Conservation (phyloP, 2,888 invertebrate genomes). For the Cephus rjabovi region DNA sequence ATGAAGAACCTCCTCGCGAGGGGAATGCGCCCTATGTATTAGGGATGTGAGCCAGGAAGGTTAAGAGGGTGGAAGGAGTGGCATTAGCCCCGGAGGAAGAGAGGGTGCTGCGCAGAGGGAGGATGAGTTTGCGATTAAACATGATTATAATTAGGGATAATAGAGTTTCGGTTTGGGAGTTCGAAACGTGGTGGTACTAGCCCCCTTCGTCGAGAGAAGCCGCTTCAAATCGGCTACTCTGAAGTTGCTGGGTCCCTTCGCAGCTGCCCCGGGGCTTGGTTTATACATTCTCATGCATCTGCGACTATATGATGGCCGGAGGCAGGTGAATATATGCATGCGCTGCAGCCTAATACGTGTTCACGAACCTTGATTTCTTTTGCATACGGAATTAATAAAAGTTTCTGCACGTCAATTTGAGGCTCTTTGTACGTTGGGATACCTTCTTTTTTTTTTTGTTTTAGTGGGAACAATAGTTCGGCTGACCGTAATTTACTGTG, state of each 20-base stretch:
- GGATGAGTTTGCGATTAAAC: constrained; percentile 61
- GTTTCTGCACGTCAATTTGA: neutral
- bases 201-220: constrained; percentile 6
- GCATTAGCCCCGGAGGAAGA: neutral
- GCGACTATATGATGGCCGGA: neutral
- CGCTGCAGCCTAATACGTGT: neutral
- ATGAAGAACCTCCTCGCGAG: constrained; percentile 15
- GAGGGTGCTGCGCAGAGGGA: constrained; percentile 13
- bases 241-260: constrained; percentile 33
- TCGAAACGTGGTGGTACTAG: constrained; percentile 23
- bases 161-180: constrained; percentile 58
- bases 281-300: neutral
- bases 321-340: neutral
- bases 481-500: neutral
- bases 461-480: neutral
- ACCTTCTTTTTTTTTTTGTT: neutral
- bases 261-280: constrained; percentile 37
- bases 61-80: constrained; percentile 20
- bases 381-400: neutral
- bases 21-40: neutral
- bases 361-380: neutral
- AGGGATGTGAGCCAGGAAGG: constrained; percentile 23
- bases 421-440: neutral
- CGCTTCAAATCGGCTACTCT: neutral
- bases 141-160: constrained; percentile 64